Conservation (phyloP, 2,113 vertebrate genomes). For the Paedocypris sp. region DNA sequence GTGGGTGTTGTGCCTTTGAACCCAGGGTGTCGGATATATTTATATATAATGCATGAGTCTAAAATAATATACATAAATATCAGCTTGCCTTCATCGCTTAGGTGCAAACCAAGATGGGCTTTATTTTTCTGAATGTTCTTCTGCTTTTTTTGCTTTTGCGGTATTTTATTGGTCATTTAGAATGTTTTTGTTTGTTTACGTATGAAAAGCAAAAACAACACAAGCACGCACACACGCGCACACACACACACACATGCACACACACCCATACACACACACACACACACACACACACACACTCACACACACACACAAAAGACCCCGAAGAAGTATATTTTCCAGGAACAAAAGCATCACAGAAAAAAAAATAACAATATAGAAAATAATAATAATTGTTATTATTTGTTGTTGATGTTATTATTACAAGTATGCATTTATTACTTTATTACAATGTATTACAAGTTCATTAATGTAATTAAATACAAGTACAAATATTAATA, state of each 20-base stretch:
- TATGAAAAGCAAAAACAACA: too few species aligned
- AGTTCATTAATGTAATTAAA: too few species aligned
- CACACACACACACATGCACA: too few species aligned
- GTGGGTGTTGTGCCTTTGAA: constrained; percentile 62
- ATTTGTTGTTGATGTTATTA: background rate
- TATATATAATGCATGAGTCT: constrained; percentile 63
- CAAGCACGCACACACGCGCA: too few species aligned
- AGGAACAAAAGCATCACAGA: background rate
- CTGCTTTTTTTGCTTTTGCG: background rate
- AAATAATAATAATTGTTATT: background rate
- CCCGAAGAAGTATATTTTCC: background rate
- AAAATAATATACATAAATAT: constrained; percentile 46
- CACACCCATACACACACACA: too few species aligned
- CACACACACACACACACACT: too few species aligned
- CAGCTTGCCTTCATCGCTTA: background rate
- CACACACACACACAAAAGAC: too few species aligned
- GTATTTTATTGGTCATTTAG: too few species aligned
- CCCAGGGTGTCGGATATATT: constrained; percentile 56
- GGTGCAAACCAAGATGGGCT: constrained; percentile 34
- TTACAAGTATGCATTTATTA: too few species aligned
- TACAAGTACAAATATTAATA: too few species aligned
- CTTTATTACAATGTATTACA: background rate
- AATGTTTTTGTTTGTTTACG: too few species aligned
- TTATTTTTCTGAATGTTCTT: background rate
- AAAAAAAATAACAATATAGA: background rate